A percentile compares a stretch with the other conserved stretches of the same genome.
phyloP scores from a whole-genome alignment of 2,797 vertebrate genomes.

The Etheostoma nigrum region DNA sequence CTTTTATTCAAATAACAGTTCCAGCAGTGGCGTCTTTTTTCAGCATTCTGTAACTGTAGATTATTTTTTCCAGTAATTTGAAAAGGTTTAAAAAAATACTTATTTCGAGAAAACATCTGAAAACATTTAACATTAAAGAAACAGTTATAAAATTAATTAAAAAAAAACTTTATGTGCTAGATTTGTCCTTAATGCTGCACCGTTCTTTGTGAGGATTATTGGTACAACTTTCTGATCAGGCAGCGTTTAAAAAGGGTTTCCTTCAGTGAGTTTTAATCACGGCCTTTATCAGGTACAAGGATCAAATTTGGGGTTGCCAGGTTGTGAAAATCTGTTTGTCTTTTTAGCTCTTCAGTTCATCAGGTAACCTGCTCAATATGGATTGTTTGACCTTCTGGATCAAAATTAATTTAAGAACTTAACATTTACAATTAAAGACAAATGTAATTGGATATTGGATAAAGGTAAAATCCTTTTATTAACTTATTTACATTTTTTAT shows the following conservation, averaged over 20 bases:
- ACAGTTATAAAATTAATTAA: conserved; percentile 37
- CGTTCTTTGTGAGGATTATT: background rate
- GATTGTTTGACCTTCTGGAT: conserved; percentile 2
- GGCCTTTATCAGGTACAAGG: background rate
- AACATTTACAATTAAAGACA: background rate
- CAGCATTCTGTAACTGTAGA: background rate
- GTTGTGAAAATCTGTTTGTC: background rate
- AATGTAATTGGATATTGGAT: background rate
- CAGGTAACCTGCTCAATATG: background rate
- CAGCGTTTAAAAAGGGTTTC: conserved; percentile 10
- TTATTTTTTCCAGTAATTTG: conserved; percentile 6
- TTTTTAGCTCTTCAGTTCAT: background rate
- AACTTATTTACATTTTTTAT: background rate
- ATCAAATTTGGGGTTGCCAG: background rate
- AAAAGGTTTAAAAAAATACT: conserved; percentile 37
- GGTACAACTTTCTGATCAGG: conserved; percentile 6
- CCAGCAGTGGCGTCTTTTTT: background rate
- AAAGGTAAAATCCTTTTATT: background rate
- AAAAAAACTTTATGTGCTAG: conserved; percentile 13
- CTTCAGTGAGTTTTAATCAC: background rate
- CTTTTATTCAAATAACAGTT: conserved; percentile 32
- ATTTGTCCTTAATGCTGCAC: conserved; percentile 30
- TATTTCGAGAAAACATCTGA: background rate
- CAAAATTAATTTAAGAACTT: background rate
- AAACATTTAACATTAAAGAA: conserved; percentile 36